Base-by-base conservation (phyloP, 2,888 invertebrate genomes). In the Pseudeuparius sepicola region DNA sequence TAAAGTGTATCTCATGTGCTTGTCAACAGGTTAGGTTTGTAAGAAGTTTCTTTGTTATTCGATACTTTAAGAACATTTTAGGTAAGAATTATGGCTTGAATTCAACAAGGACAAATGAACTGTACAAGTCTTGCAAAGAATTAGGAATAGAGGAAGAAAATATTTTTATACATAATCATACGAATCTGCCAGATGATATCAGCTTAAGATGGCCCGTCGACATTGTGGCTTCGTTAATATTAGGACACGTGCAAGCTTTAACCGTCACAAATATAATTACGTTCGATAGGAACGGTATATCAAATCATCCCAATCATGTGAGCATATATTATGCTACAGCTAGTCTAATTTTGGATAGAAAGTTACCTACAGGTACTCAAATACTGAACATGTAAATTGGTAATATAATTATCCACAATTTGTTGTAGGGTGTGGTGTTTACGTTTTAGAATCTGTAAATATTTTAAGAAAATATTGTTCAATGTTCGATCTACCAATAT, bases 211-310 rank as follows among this genome's bases (percentile, higher is more conserved):
- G 93, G 93, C 74, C 78, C 34, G 65, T 70, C 38, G 73, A 76
- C 49, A 57, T 71, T 10, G 66, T 84, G 29, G 71, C 76, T 14
- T 67, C 71, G 34, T 61, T 73, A 43, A 69, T 87, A 46, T 57
- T 74, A 34, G 68, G 75, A 42, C 71, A 80, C 38, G 63, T 89
- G 23, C 81, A 84, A 59, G 67, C 73, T 37, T 69, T 84, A 50
- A 76, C 77, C 51, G 81, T 89, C 53, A 80, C 87, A 54, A 82
- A 84, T 2, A 67, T 96, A 33, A 75, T 97, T 34, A 92, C 96
- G 10, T 98, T 98, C 67, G 98, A 98, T 64, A 76, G 81, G 53
- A 72, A 80, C 56, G 98, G 97, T 31, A 80, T 98, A 4, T 94
- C 93, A 48, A 78, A 83, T 4, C 97, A 98, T 65, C 68, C 73